Evolutionary conservation across 2,113 vertebrate species (phyloP).

Genomic region (Sinocyclocheilus anshuiensis): DNA sequence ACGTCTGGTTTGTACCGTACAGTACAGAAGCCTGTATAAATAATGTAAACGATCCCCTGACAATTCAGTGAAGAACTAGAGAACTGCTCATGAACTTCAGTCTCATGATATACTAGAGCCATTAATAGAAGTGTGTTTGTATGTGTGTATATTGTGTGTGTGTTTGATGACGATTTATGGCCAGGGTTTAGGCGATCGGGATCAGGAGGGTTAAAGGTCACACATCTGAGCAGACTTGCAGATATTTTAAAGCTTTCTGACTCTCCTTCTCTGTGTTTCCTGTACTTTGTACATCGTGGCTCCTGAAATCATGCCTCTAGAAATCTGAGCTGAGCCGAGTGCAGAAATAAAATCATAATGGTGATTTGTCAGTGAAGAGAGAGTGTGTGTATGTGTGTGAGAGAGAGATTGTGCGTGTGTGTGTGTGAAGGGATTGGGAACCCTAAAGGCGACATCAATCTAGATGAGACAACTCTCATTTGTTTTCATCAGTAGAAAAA

Average conservation of each 20-base stretch:
- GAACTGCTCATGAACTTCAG: constrained; percentile 23
- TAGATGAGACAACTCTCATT: constrained; percentile 31
- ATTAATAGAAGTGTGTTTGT: constrained; percentile 22
- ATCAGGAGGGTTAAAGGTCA: constrained; percentile 35
- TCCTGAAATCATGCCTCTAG: not conserved
- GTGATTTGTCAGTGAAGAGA: constrained; percentile 18
- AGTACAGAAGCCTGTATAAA: constrained; percentile 29
- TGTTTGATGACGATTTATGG: constrained; percentile 38
- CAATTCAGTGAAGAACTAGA: constrained; percentile 1
- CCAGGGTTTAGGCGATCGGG: constrained; percentile 6
- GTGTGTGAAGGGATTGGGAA: not conserved
- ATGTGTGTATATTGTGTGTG: constrained; percentile 3
- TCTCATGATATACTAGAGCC: constrained; percentile 14
- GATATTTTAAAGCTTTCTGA: constrained; percentile 4
- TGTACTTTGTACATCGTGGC: not conserved
- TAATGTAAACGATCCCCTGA: constrained; percentile 21
- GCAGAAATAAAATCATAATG: constrained; percentile 24
- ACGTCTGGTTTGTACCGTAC: constrained; percentile 8
- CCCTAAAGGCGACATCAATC: constrained; percentile 30
- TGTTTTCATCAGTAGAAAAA: constrained; percentile 34
- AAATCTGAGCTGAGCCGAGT: not conserved
- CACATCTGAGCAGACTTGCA: not conserved
- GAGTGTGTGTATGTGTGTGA: not conserved
- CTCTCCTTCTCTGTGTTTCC: not conserved
- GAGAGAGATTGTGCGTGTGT: too few species aligned